Evolutionary conservation across 2,113 vertebrate species (phyloP).

Genomic region (Anguilla japonica): DNA sequence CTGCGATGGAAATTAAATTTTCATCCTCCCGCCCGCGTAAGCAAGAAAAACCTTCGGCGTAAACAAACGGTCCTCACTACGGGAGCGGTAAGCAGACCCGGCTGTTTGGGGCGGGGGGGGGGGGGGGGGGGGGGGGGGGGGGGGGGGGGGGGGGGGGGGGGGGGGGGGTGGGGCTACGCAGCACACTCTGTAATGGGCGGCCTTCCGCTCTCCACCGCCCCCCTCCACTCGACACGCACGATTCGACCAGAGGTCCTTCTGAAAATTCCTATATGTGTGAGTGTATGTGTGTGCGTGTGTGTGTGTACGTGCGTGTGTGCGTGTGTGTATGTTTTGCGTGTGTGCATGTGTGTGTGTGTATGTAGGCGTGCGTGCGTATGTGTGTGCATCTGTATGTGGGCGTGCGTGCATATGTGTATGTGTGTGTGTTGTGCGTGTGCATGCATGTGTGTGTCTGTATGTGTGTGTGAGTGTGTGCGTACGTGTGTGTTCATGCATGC

Average conservation of each 20-base stretch:
- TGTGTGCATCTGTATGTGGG: no score
- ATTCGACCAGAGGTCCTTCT: constrained; percentile 40
- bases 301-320: no score
- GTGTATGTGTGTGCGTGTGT: no score
- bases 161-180: not conserved
- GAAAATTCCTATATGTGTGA: not conserved
- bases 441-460: no score
- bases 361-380: no score
- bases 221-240: not conserved
- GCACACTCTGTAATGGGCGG: not conserved
- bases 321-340: no score
- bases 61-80: not conserved
- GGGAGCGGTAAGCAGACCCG: not conserved
- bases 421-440: no score
- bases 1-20: constrained; percentile 53
- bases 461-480: no score
- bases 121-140: constrained; percentile 16
- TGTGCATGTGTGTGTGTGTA: no score
- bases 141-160: constrained; percentile 26
- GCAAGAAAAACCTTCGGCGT: constrained; percentile 33
- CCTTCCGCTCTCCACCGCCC: constrained; percentile 11
- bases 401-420: no score
- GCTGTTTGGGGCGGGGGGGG: constrained; percentile 27
- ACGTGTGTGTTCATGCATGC: rapidly evolving
- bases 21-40: constrained; percentile 27